Evolutionary conservation across 2,797 vertebrate genomes (phyloP).

Genomic region (Hyperoplus immaculatus): DNA sequence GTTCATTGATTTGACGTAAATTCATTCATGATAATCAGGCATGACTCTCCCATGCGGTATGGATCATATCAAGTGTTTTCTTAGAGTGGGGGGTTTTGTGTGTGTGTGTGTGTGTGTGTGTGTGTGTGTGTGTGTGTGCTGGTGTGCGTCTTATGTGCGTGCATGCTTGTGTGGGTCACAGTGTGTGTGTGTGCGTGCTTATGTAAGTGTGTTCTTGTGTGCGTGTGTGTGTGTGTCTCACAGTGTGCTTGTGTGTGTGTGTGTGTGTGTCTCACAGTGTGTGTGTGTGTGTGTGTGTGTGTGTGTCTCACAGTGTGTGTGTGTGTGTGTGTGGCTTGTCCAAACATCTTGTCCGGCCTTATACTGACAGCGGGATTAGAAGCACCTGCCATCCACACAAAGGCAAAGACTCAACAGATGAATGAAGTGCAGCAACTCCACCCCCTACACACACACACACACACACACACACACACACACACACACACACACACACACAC

Average conservation of each 20-base stretch:
- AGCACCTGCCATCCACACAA: constrained; percentile 79
- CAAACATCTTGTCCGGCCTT: constrained; percentile 75
- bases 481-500: no score
- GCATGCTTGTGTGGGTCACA: no score
- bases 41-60: constrained; percentile 53
- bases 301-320: no score
- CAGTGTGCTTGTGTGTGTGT: no score
- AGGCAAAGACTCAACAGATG: constrained; percentile 66
- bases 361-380: constrained; percentile 80
- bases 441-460: no score
- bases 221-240: no score
- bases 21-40: constrained; percentile 54
- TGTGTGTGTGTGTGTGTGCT: neutral
- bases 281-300: no score
- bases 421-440: constrained; percentile 61
- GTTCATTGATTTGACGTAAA: neutral
- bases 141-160: no score
- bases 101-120: constrained; percentile 24
- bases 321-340: constrained; percentile 58
- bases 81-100: constrained; percentile 13
- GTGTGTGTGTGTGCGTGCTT: no score
- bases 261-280: no score
- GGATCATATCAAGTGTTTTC: constrained; percentile 59
- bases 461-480: neutral
- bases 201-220: no score